Conservation (phyloP, 2,797 vertebrate species). For the Eutrigla gurnardus region DNA sequence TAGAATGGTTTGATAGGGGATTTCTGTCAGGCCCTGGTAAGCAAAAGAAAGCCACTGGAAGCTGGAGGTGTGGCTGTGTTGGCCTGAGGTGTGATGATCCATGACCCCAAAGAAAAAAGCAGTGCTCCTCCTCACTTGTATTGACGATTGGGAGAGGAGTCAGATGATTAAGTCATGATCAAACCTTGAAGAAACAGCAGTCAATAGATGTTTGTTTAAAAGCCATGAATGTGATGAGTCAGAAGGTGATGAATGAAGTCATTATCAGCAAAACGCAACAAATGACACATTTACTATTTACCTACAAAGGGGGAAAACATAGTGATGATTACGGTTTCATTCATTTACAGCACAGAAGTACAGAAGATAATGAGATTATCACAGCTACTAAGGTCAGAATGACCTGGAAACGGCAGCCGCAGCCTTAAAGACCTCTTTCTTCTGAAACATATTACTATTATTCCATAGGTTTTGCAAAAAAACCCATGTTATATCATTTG, state of each 20-base stretch:
- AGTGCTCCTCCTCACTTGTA: slow-evolving; percentile 9
- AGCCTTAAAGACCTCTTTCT: background rate
- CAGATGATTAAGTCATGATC: slow-evolving; percentile 42
- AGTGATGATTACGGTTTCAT: too few relatives aligned
- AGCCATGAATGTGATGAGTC: background rate
- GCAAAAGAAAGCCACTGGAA: slow-evolving; percentile 83
- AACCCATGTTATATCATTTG: background rate
- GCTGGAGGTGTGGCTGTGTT: slow-evolving; percentile 33
- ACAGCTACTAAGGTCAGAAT: background rate
- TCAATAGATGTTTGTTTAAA: rapidly evolving
- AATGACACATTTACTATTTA: background rate
- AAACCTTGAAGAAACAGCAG: slow-evolving; percentile 29
- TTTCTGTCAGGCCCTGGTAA: slow-evolving; percentile 82
- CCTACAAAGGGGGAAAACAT: too few relatives aligned
- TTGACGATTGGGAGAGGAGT: slow-evolving; percentile 19
- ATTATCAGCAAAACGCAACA: too few relatives aligned
- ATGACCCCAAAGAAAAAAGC: slow-evolving; percentile 42
- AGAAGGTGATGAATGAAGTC: too few relatives aligned
- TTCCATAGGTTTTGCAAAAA: background rate
- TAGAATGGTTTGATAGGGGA: slow-evolving; percentile 82
- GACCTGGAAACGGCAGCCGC: background rate
- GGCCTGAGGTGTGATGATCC: slow-evolving; percentile 56
- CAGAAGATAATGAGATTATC: background rate
- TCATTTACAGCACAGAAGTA: background rate
- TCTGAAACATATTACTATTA: background rate